Conservation (phyloP, 2,888 invertebrate species). For the Drosophila affinis region DNA sequence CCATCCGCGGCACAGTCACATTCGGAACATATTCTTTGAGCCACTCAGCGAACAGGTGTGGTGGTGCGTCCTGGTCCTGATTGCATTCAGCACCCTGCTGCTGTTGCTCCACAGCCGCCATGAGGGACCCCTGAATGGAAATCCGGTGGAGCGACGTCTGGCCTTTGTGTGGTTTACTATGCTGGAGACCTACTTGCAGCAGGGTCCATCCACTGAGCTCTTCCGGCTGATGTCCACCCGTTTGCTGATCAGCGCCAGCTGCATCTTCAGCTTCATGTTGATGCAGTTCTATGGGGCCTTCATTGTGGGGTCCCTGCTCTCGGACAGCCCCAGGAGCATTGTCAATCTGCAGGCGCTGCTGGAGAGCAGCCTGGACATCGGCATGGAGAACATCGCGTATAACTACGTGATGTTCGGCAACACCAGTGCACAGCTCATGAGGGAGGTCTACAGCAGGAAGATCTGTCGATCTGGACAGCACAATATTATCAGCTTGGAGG, state of each 20-base stretch:
- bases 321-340: slow-evolving; percentile 76
- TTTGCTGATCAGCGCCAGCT: slow-evolving; percentile 68
- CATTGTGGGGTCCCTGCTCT: slow-evolving; percentile 81
- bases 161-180: slow-evolving; percentile 77
- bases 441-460: slow-evolving; percentile 68
- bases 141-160: slow-evolving; percentile 55
- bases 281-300: slow-evolving; percentile 82
- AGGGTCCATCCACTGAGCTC: slow-evolving; percentile 74
- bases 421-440: slow-evolving; percentile 65
- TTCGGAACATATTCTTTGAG: slow-evolving; percentile 81
- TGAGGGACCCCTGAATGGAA: slow-evolving; percentile 51
- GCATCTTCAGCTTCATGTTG: slow-evolving; percentile 79
- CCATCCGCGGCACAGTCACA: slow-evolving; percentile 77
- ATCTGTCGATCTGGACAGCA: slow-evolving; percentile 64
- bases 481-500: slow-evolving; percentile 70
- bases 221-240: slow-evolving; percentile 78
- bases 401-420: slow-evolving; percentile 75
- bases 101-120: slow-evolving; percentile 67
- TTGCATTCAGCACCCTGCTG: slow-evolving; percentile 60
- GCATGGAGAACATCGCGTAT: slow-evolving; percentile 81
- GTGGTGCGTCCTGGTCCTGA: slow-evolving; percentile 74
- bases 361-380: slow-evolving; percentile 78
- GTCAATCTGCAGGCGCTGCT: slow-evolving; percentile 71
- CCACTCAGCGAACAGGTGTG: slow-evolving; percentile 77
- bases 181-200: slow-evolving; percentile 79